Conservation (phyloP, 2,888 invertebrate species). For the Ernsta delagoae region DNA sequence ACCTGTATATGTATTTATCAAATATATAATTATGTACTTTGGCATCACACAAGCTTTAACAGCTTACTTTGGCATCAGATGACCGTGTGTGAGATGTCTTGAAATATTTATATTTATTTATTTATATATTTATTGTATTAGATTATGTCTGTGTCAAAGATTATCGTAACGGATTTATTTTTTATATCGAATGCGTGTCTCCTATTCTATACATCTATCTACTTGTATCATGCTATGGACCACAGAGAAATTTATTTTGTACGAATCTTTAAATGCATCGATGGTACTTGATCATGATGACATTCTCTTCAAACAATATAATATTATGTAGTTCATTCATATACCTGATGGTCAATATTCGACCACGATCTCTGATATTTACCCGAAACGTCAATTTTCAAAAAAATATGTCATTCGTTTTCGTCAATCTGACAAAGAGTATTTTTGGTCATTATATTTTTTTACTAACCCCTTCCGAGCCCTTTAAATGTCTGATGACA, state of each 20-base stretch:
- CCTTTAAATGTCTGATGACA: neutral
- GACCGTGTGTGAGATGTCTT: too few relatives aligned
- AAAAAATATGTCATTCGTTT: neutral
- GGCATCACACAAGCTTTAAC: too few relatives aligned
- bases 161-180: conserved; percentile 43
- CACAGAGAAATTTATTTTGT: conserved; percentile 51
- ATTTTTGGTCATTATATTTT: neutral
- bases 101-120: too few relatives aligned
- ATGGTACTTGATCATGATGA: conserved; percentile 10
- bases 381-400: conserved; percentile 4
- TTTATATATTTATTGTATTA: too few relatives aligned
- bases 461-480: neutral
- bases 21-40: too few relatives aligned
- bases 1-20: too few relatives aligned
- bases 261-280: conserved; percentile 37
- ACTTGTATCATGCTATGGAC: conserved; percentile 45
- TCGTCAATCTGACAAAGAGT: neutral
- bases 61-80: too few relatives aligned
- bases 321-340: conserved; percentile 12
- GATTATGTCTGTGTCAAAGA: conserved; percentile 12
- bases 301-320: neutral
- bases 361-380: conserved; percentile 15
- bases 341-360: conserved; percentile 4
- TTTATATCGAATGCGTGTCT: conserved; percentile 50
- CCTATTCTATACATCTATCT: conserved; percentile 40